Base-by-base conservation (phyloP, 2,797 vertebrate genomes). In the Schizopygopsis pylzovi region DNA sequence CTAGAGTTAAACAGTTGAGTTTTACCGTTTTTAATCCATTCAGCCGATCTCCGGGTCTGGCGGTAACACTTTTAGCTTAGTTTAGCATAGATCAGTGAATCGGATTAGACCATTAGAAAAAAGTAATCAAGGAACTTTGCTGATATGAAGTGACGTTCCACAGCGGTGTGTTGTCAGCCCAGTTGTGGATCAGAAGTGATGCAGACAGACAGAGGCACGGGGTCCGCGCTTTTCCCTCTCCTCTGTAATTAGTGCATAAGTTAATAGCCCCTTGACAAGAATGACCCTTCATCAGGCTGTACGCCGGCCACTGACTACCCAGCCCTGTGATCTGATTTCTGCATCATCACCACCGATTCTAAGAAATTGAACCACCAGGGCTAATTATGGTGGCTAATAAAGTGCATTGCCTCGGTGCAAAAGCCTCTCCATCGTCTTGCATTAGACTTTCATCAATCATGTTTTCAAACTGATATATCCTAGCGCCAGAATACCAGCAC, bases 331-430 rank as follows among this genome's bases (percentile, higher is more conserved):
- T 96, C 95, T 96, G 95, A 96, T 97, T 95, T 97, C 97, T 96
- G 96, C 94, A 93, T 95, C 97, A 96, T 97, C 97, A 97, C 96
- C 95, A 96, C 95, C 93, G 94, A 96, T 96, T 94, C 95, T 95
- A 97, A 97, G 97, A 96, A 98, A 97, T 97, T 97, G 96, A 95
- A 95, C 95, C 95, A 95, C 95, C 95, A 94, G 93, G 81, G 96
- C 97, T 99, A 98, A 99, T 99, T 98, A 98, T 96, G 95, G 96
- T 92, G 95, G 95, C 97, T 98, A 97, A 98, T 98, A 97, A 98
- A 98, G 96, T 97, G 95, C 96, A 96, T 96, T 96, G 97, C 97
- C 97, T 97, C 95, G 94, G 95, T 90, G 91, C 71, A 96, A 95
- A 92, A 97, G 96, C 96, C 94, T 95, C 96, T 96, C 96, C 94